Evolutionary conservation across 2,113 vertebrate species (phyloP).

Genomic region (Struthio camelus): DNA sequence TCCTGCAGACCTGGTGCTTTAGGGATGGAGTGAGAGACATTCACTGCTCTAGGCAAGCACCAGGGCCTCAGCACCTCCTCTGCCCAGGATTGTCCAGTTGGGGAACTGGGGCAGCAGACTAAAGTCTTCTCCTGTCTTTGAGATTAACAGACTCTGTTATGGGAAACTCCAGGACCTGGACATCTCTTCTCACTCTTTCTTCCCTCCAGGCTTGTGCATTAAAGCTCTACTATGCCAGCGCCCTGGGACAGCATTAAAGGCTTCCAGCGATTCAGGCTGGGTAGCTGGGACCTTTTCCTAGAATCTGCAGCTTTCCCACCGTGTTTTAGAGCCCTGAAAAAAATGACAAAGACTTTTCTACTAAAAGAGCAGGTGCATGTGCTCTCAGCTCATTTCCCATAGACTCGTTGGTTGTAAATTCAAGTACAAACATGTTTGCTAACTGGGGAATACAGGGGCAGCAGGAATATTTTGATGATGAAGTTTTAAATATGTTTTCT

Average conservation of each 20-base stretch:
- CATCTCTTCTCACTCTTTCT: neutral
- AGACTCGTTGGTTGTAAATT: neutral
- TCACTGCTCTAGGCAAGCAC: neutral
- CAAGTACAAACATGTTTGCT: rapidly evolving
- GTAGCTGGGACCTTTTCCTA: neutral
- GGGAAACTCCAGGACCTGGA: neutral
- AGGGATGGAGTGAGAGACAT: neutral
- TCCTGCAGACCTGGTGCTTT: neutral
- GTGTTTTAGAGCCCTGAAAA: neutral
- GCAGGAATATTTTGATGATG: neutral
- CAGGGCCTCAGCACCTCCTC: neutral
- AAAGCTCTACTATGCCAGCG: rapidly evolving
- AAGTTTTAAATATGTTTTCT: neutral
- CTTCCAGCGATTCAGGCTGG: neutral
- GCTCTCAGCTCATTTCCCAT: neutral
- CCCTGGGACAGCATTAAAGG: neutral
- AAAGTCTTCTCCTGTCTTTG: neutral
- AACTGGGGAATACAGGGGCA: rapidly evolving
- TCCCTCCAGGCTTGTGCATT: neutral
- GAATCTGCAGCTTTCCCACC: neutral
- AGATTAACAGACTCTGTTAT: neutral
- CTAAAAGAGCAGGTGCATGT: neutral
- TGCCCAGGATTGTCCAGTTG: neutral
- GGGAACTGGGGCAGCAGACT: no score
- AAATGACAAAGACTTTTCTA: neutral